Evolutionary conservation across 2,797 vertebrate genomes (phyloP), one percentile per base, ranked within the genome.

Genomic region (Hyperoplus immaculatus): DNA sequence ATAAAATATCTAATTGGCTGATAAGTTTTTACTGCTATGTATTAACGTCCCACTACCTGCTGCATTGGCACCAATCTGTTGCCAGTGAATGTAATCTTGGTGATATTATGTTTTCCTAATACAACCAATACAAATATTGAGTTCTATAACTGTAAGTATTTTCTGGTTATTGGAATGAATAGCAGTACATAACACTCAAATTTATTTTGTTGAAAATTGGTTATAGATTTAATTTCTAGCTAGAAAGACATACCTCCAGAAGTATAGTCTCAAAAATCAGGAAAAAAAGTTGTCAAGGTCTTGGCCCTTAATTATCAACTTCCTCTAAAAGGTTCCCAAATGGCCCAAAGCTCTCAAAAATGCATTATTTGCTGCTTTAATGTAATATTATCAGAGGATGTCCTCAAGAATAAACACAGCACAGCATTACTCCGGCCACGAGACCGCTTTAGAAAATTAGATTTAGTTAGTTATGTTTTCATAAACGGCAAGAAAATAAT

Each of bases 21-120:
- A 18, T 65, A 51, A 12, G 45, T 67, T 66, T 75, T 60, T 61
- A 57, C 65, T 61, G 77, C 75, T 74, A 67, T 49, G 53, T 64
- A 3, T 53, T 39, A 66, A 75, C 57, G 61, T 86, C 76, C 78
- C 21, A 54, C 64, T 45, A 73, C 59, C 45, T 69, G 60, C 70
- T 75, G 55, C 46, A 49, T 0, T 77, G 70, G 73, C 29, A 73
- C 69, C 63, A n/a, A 47, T 41, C 8, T 55, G 68, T 36, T 60
- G 66, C 72, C 73, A 72, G 60, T 29, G 18, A 59, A 63, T 1
- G 15, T 9, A 54, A 59, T 65, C 29, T 0, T 12, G n/a, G 3
- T 0, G 0, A 13, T 51, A 11, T 69, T 47, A 53, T 47, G 38
- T 80, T 60, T 60, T 43, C 18, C n/a, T 56, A 3, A 49, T n/a